These are phyloP conservation scores for Mellilla xanthometata DNA, from an alignment of 2,888 invertebrate species.

Conservation along the genomic window DNA sequence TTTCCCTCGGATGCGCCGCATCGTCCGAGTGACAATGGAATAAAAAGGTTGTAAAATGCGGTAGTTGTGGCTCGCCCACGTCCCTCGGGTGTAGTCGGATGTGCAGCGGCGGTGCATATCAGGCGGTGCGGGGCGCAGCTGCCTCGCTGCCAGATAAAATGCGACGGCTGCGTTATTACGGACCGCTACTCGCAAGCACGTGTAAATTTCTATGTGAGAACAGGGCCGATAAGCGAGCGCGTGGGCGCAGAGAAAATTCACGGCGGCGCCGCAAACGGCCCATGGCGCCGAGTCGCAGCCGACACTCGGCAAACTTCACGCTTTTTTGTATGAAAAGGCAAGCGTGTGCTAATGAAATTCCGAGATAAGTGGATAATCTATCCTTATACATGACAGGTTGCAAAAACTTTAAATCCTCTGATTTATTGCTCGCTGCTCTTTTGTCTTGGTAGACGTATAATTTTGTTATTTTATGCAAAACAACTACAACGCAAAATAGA, in stretches of 20 bases:
- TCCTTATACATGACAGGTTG: slow-evolving; percentile 24
- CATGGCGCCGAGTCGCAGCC: slow-evolving; percentile 41
- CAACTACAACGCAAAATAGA: background rate
- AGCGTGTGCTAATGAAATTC: slow-evolving; percentile 44
- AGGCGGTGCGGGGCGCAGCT: slow-evolving; percentile 50
- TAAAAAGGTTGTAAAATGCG: slow-evolving; percentile 81
- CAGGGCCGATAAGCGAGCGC: slow-evolving; percentile 66
- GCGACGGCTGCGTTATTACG: slow-evolving; percentile 72
- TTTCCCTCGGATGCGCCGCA: slow-evolving; percentile 69
- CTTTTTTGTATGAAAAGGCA: slow-evolving; percentile 47
- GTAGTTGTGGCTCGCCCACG: slow-evolving; percentile 73
- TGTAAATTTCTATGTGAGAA: slow-evolving; percentile 80
- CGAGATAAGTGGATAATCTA: slow-evolving; percentile 28
- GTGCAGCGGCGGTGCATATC: slow-evolving; percentile 58
- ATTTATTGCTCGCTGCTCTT: slow-evolving; percentile 8
- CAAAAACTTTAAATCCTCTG: slow-evolving; percentile 17
- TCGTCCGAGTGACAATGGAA: slow-evolving; percentile 77
- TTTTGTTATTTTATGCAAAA: slow-evolving; percentile 4
- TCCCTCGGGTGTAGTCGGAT: slow-evolving; percentile 67
- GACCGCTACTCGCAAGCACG: slow-evolving; percentile 70
- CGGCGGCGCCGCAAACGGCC: slow-evolving; percentile 50
- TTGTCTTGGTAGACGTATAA: slow-evolving; percentile 7
- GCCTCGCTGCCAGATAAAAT: slow-evolving; percentile 69
- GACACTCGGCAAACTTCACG: slow-evolving; percentile 41
- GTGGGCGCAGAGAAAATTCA: slow-evolving; percentile 69